A percentile compares a stretch with the other conserved stretches of the same genome.
Evolutionary conservation across 1,140 invertebrate species (phyloP).

Genomic region (honey bee (Apis mellifera)): Amel_HAv3.1 CM009940.2:10433501-10434000

Average conservation of each 20-base stretch:
- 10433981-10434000: constrained; percentile 43
- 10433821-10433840: constrained; percentile 11
- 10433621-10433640: too few relatives aligned
- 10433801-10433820: constrained; percentile 38
- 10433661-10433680: not conserved
- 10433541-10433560: too few relatives aligned
- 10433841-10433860: constrained; percentile 40
- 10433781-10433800: not conserved
- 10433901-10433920: constrained; percentile 47
- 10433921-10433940: constrained; percentile 42
- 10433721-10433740: not conserved
- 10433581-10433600: too few relatives aligned
- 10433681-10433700: not conserved
- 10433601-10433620: too few relatives aligned
- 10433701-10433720: too few relatives aligned
- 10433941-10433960: constrained; percentile 53
- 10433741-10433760: not conserved
- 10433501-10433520: too few relatives aligned
- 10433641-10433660: not conserved
- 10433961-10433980: constrained; percentile 15
- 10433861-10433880: constrained; percentile 49
- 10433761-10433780: constrained; percentile 38
- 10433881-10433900: constrained; percentile 43
- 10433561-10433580: too few relatives aligned
- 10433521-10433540: too few relatives aligned